Base-by-base conservation (phyloP, 2,113 vertebrate genomes). In the Oncorhynchus gorbuscha region DNA sequence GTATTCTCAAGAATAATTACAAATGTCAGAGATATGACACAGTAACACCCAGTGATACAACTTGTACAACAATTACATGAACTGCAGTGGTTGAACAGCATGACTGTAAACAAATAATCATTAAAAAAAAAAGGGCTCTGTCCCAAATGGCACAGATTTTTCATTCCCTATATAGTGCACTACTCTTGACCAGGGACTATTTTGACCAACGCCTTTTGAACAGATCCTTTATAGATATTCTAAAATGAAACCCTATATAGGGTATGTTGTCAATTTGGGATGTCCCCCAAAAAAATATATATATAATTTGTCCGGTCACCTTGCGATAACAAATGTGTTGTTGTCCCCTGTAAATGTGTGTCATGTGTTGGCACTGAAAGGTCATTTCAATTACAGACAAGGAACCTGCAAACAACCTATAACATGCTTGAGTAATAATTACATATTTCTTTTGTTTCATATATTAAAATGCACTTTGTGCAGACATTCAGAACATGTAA, bases 1-100 rank as follows among this genome's bases (percentile, higher is more conserved):
- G 93, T 94, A 93, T 94, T 91, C 95, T 94, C 91, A 94, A n/a
- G 94, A 93, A 93, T 95, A 93, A 93, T 93, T 94, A 93, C 91
- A 93, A 94, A 94, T 92, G 91, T 90, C 87, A 88, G 88, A 89
- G 88, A 89, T 93, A 92, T 93, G 92, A 81, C 93, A 93, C 92
- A 93, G 94, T 85, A 92, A 94, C 86, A 93, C 91, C 92, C 92
- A 92, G 92, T 93, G 90, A 94, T 93, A 93, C 85, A 93, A 92
- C 91, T 94, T 92, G 87, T 92, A 94, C 85, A 92, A 92, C 81
- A 93, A 91, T 92, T 91, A 93, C 92, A 94, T 87, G 93, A 90
- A 93, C 92, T 92, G 92, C 91, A 94, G 92, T 93, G 93, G 91
- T 94, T 92, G 91, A 93, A 92, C 90, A 74, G 92, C 87, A 93